Conservation (phyloP, 2,888 invertebrate genomes). For the Apamea epomidion region DNA sequence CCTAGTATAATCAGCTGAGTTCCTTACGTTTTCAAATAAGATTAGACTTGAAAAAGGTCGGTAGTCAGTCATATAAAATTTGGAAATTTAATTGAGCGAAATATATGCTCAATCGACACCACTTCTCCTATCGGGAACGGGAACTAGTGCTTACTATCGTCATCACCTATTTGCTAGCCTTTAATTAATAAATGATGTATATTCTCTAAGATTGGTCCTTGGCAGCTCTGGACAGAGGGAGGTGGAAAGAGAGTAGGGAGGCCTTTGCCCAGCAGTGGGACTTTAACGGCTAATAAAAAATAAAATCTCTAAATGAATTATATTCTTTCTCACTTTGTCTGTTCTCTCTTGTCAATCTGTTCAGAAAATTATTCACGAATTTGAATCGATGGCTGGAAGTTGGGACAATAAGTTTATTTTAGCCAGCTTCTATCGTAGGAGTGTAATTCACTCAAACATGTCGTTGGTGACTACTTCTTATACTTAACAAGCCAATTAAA, state of each 20-base stretch:
- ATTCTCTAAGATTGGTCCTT: no score
- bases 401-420: neutral
- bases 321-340: neutral
- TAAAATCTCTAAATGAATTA: neutral
- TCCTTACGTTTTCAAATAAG: neutral
- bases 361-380: neutral
- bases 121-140: neutral
- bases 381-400: neutral
- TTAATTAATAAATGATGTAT: neutral
- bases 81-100: neutral
- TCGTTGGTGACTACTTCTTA: neutral
- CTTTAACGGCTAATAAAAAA: no score
- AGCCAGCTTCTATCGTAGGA: no score
- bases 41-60: neutral
- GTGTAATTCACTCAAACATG: neutral
- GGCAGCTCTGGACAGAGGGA: no score
- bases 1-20: slow-evolving; percentile 2
- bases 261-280: no score
- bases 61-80: neutral
- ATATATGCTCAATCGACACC: neutral
- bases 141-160: neutral
- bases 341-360: no score
- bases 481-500: neutral
- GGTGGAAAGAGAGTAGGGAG: no score
- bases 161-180: neutral